Conservation (phyloP, 2,797 vertebrate genomes). For the Sebastes matsubarae region DNA sequence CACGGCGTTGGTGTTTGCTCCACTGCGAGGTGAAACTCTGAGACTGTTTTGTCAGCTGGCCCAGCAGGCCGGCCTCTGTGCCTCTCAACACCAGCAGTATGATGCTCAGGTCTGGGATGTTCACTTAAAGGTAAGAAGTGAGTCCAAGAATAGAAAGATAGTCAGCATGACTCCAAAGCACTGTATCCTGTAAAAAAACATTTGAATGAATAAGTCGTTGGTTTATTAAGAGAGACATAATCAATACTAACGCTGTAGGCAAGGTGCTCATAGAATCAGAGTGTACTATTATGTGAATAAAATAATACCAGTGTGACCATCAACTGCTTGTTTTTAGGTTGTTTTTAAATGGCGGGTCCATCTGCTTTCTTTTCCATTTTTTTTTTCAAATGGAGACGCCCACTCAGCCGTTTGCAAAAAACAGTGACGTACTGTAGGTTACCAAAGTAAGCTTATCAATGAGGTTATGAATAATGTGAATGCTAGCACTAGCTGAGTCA, state of each 20-base stretch:
- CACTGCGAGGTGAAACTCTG: conserved; percentile 91
- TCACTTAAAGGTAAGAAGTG: conserved; percentile 89
- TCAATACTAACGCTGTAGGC: neutral
- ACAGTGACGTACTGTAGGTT: too few relatives aligned
- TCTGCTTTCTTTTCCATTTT: too few relatives aligned
- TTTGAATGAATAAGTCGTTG: neutral
- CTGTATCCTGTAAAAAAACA: neutral
- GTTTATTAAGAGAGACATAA: neutral
- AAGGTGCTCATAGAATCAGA: neutral
- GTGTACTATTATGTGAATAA: neutral
- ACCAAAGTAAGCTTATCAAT: too few relatives aligned
- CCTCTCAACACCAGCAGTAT: conserved; percentile 94
- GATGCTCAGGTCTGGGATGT: conserved; percentile 95
- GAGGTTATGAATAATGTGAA: too few relatives aligned
- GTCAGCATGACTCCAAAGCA: neutral
- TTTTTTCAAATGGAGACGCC: too few relatives aligned
- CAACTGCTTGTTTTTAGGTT: neutral
- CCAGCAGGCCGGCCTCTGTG: conserved; percentile 88
- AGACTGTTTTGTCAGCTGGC: conserved; percentile 93
- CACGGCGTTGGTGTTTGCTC: conserved; percentile 93
- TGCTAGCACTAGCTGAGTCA: too few relatives aligned
- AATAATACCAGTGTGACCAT: neutral
- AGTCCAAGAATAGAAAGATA: neutral
- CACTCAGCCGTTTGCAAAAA: too few relatives aligned
- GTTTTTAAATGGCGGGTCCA: too few relatives aligned